Evolutionary conservation across 2,797 vertebrate genomes (phyloP).

Genomic region (Pempheris klunzingeri): DNA sequence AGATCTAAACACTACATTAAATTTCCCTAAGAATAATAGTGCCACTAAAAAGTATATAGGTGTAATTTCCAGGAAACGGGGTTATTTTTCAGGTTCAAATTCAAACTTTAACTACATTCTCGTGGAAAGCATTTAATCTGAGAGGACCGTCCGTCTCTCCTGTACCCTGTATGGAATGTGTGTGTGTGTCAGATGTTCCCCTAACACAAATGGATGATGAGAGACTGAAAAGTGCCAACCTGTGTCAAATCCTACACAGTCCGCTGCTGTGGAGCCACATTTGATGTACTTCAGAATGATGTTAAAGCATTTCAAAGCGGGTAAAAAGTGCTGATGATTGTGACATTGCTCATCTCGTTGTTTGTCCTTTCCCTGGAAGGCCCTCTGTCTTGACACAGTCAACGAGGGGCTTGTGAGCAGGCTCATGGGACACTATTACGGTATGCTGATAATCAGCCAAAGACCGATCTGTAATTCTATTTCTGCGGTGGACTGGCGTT

Average conservation of each 20-base stretch:
- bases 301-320: conserved; percentile 19
- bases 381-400: conserved; percentile 1
- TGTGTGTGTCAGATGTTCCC: neutral
- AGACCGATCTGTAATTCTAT: conserved; percentile 21
- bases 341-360: conserved; percentile 13
- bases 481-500: neutral
- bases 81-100: conserved; percentile 2
- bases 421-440: conserved; percentile 29
- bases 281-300: conserved; percentile 31
- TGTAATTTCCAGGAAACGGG: neutral
- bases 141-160: neutral
- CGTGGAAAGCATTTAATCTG: conserved; percentile 5
- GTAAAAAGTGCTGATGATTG: conserved; percentile 50
- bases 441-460: conserved; percentile 27
- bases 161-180: neutral
- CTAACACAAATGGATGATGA: conserved; percentile 35
- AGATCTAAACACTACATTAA: neutral
- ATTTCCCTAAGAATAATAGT: neutral
- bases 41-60: neutral
- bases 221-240: conserved; percentile 28
- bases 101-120: too few species aligned
- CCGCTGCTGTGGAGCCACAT: conserved; percentile 13
- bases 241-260: conserved; percentile 1
- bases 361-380: conserved; percentile 16
- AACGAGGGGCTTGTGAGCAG: neutral